Percentiles rank a stretch among this genome's conserved stretches.
These are phyloP conservation scores for Ectemnius continuus DNA, from an alignment of 2,888 invertebrate genomes.

Conservation along the genomic window DNA sequence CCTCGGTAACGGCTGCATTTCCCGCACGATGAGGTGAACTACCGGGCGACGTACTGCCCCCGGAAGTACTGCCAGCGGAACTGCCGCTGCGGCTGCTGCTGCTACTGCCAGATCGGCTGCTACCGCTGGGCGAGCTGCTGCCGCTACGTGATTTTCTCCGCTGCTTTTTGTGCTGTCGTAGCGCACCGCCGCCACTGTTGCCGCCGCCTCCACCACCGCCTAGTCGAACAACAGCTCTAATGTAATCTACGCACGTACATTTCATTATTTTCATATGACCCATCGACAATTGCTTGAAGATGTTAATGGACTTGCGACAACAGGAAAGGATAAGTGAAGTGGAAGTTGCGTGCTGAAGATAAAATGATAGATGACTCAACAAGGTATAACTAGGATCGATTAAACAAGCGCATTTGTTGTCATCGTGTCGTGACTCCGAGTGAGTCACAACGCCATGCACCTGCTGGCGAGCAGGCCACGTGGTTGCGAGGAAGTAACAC, in stretches of 20 bases:
- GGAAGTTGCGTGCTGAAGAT: too few species aligned
- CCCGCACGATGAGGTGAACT: slow-evolving; percentile 78
- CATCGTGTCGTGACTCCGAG: too few species aligned
- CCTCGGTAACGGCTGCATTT: slow-evolving; percentile 81
- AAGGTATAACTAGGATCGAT: too few species aligned
- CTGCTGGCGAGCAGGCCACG: too few species aligned
- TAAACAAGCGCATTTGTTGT: too few species aligned
- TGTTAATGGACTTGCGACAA: too few species aligned
- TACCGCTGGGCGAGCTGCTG: slow-evolving; percentile 76
- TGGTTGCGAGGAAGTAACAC: too few species aligned
- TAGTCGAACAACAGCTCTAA: slow-evolving; percentile 58
- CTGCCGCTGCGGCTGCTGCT: slow-evolving; percentile 78
- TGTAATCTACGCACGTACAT: slow-evolving; percentile 43
- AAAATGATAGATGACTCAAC: too few species aligned
- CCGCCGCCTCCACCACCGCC: slow-evolving; percentile 63
- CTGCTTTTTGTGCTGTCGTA: slow-evolving; percentile 77
- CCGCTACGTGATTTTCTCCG: slow-evolving; percentile 75
- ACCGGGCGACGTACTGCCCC: slow-evolving; percentile 81
- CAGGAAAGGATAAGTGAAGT: too few species aligned
- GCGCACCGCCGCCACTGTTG: slow-evolving; percentile 74
- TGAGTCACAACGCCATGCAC: too few species aligned
- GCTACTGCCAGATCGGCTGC: slow-evolving; percentile 80
- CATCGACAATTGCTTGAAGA: neutral
- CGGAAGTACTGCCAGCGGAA: slow-evolving; percentile 79
- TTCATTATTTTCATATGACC: slow-evolving; percentile 6